Conservation (phyloP, 2,797 vertebrate species). For the Merluccius polli region DNA sequence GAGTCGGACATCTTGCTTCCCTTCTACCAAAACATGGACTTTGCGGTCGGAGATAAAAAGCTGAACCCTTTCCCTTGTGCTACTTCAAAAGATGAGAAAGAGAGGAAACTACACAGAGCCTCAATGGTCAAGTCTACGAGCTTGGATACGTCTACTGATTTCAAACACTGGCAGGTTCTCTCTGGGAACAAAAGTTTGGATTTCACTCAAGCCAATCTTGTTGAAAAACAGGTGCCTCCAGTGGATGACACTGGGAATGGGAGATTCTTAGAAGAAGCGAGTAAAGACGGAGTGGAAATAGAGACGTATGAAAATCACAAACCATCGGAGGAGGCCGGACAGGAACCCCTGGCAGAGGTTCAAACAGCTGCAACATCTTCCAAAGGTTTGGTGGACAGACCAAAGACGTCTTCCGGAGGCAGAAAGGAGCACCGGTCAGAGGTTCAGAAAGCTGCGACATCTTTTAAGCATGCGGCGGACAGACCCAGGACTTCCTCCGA, state of each 20-base stretch:
- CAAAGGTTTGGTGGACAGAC: not conserved
- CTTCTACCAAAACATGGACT: constrained; percentile 43
- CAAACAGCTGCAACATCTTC: not conserved
- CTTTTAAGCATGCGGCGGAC: not conserved
- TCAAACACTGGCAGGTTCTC: constrained; percentile 25
- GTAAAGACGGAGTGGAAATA: not conserved
- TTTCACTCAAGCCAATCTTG: constrained; percentile 8
- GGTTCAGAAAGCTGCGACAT: not conserved
- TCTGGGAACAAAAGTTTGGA: constrained; percentile 28
- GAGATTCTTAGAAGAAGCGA: not conserved
- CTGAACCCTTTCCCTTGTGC: constrained; percentile 20
- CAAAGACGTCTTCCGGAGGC: not conserved
- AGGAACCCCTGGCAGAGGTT: not conserved
- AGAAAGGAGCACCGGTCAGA: not conserved
- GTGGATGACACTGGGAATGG: not conserved
- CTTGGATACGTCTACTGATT: constrained; percentile 43
- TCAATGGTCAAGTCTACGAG: constrained; percentile 36
- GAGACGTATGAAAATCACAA: not conserved
- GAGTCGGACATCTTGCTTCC: constrained; percentile 61
- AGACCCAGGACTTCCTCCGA: not conserved
- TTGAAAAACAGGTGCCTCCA: constrained; percentile 15
- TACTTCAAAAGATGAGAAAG: constrained; percentile 25
- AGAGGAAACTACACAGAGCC: constrained; percentile 35
- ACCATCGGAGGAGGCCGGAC: not conserved
- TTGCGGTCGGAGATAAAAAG: constrained; percentile 19